These are phyloP conservation scores for Lasioglossum zephyrum DNA, from an alignment of 2,888 invertebrate species.

Conservation along the genomic window DNA sequence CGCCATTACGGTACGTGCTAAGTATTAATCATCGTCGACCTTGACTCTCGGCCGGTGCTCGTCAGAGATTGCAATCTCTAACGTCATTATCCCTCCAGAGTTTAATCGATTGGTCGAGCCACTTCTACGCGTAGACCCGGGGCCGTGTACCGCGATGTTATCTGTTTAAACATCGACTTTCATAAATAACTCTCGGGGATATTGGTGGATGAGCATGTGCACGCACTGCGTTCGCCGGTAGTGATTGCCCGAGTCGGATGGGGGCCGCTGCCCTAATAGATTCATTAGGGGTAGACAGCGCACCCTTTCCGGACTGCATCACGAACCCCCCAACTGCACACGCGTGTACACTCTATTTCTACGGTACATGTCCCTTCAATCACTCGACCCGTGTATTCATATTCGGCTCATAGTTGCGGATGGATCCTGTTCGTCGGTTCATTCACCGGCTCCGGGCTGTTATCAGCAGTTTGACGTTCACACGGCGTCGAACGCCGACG, in stretches of 20 bases:
- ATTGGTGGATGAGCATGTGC: slow-evolving; percentile 44
- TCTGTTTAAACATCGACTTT: slow-evolving; percentile 16
- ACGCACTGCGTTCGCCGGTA: slow-evolving; percentile 70
- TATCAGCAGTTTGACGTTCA: slow-evolving; percentile 29
- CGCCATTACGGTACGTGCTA: not conserved
- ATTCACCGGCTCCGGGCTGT: slow-evolving; percentile 26
- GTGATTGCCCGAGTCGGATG: slow-evolving; percentile 74
- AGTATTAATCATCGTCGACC: slow-evolving; percentile 44
- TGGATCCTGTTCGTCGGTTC: slow-evolving; percentile 33
- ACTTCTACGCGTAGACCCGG: not conserved
- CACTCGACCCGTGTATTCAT: slow-evolving; percentile 49
- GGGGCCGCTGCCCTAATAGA: slow-evolving; percentile 77
- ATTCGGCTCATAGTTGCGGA: slow-evolving; percentile 45
- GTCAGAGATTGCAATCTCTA: slow-evolving; percentile 54
- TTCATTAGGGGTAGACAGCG: slow-evolving; percentile 78
- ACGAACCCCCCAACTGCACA: slow-evolving; percentile 60
- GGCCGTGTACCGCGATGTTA: not conserved
- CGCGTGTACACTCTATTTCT: slow-evolving; percentile 54
- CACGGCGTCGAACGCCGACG: not conserved
- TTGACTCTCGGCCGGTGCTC: slow-evolving; percentile 38
- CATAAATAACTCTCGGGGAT: slow-evolving; percentile 33
- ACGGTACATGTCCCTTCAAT: slow-evolving; percentile 37
- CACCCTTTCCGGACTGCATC: slow-evolving; percentile 70
- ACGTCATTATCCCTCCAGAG: slow-evolving; percentile 46
- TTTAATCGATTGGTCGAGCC: slow-evolving; percentile 50